Conservation (phyloP, 2,797 vertebrate genomes). For the Sebastes kiyomatsui region DNA sequence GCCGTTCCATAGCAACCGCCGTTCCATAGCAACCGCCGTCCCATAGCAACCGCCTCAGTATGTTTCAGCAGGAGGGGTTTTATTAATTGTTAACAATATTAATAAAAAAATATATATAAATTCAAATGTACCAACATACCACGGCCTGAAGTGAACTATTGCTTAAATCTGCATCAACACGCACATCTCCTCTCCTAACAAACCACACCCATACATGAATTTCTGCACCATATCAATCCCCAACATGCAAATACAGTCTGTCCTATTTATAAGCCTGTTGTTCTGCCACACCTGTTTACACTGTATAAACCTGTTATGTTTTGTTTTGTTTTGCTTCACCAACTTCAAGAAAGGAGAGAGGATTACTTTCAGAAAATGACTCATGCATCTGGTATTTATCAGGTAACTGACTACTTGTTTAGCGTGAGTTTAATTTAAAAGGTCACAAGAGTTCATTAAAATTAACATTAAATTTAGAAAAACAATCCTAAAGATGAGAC, state of each 20-base stretch:
- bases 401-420: background rate
- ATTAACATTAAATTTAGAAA: too few species aligned
- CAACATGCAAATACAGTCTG: background rate
- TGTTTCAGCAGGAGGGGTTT: too few species aligned
- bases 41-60: too few species aligned
- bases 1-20: too few species aligned
- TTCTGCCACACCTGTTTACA: background rate
- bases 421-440: background rate
- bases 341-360: too few species aligned
- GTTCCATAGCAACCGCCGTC: too few species aligned
- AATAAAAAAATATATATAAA: too few species aligned
- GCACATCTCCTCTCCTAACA: background rate
- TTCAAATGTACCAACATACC: too few species aligned
- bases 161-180: background rate
- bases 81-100: too few species aligned
- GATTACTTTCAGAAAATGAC: background rate
- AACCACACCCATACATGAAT: background rate
- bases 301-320: background rate
- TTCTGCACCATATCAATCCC: background rate
- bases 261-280: background rate
- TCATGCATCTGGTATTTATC: background rate
- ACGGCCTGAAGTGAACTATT: too few species aligned
- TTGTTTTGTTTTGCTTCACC: background rate
- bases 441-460: too few species aligned
- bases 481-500: too few species aligned